Conservation (phyloP, 2,797 vertebrate species). For the Ptychadena robeensis region DNA sequence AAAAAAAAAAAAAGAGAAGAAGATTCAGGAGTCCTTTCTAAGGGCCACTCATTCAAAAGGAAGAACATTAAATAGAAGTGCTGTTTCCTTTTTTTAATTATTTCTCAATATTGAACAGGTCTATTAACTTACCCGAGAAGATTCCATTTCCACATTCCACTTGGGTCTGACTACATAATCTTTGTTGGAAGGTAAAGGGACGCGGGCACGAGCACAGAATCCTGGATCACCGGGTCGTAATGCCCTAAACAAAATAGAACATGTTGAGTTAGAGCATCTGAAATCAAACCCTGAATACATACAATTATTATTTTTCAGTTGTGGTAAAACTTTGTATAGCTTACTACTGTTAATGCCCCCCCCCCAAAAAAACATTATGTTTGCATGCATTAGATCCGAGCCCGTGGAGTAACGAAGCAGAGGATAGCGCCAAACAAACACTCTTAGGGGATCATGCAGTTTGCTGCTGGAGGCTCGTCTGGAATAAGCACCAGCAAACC, state of each 20-base stretch:
- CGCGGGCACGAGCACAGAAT: conserved; percentile 92
- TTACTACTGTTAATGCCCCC: too few relatives aligned
- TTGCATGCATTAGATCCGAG: too few relatives aligned
- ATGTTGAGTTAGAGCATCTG: not conserved
- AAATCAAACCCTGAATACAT: not conserved
- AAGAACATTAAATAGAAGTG: not conserved
- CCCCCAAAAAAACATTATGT: too few relatives aligned
- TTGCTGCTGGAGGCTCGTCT: too few relatives aligned
- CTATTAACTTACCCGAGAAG: conserved; percentile 85
- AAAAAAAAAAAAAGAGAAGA: too few relatives aligned
- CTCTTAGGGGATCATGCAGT: too few relatives aligned
- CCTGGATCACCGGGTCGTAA: conserved; percentile 93
- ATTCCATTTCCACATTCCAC: conserved; percentile 94
- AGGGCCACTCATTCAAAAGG: not conserved
- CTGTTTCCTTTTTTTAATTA: not conserved
- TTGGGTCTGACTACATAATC: conserved; percentile 97
- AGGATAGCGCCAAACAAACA: too few relatives aligned
- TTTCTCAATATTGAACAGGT: not conserved
- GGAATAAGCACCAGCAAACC: too few relatives aligned
- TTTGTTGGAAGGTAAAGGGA: conserved; percentile 97
- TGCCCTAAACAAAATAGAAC: conserved; percentile 75
- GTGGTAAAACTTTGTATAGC: too few relatives aligned
- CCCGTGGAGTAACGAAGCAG: too few relatives aligned
- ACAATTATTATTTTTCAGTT: too few relatives aligned
- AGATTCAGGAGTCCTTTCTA: not conserved